Conservation (phyloP, 2,113 vertebrate genomes). For the Chaetura pelagica region DNA sequence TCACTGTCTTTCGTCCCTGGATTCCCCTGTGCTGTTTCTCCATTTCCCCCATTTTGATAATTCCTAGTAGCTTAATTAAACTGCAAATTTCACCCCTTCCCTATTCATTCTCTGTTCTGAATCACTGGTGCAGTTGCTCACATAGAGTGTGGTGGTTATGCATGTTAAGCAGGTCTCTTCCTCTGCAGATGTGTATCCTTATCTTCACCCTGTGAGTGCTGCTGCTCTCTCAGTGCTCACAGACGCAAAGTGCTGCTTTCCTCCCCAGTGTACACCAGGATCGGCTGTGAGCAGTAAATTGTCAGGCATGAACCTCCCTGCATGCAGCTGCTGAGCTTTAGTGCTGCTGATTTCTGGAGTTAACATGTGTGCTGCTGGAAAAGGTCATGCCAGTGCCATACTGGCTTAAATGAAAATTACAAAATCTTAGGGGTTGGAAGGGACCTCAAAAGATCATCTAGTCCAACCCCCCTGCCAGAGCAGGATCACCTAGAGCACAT, state of each 20-base stretch:
- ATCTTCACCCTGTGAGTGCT: accelerated
- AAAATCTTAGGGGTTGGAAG: too few relatives aligned
- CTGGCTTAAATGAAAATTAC: neutral
- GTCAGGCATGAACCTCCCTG: neutral
- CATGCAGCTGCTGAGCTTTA: neutral
- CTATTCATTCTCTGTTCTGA: neutral
- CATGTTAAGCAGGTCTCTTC: neutral
- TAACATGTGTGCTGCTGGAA: neutral
- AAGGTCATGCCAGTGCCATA: neutral
- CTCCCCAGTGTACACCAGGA: accelerated
- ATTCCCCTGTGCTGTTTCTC: neutral
- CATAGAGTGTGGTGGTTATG: neutral
- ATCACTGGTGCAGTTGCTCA: neutral
- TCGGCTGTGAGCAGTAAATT: accelerated
- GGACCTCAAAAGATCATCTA: too few relatives aligned
- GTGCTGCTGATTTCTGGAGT: neutral
- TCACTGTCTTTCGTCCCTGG: neutral
- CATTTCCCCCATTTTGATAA: neutral
- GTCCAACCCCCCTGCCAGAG: too few relatives aligned
- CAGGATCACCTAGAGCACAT: too few relatives aligned
- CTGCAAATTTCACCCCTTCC: neutral
- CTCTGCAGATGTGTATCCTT: constrained; percentile 9
- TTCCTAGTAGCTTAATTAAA: neutral
- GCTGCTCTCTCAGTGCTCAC: accelerated
- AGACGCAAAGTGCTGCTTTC: neutral